phyloP scores from a whole-genome alignment of 1,140 invertebrate genomes.

The Papilio helenus region DNA sequence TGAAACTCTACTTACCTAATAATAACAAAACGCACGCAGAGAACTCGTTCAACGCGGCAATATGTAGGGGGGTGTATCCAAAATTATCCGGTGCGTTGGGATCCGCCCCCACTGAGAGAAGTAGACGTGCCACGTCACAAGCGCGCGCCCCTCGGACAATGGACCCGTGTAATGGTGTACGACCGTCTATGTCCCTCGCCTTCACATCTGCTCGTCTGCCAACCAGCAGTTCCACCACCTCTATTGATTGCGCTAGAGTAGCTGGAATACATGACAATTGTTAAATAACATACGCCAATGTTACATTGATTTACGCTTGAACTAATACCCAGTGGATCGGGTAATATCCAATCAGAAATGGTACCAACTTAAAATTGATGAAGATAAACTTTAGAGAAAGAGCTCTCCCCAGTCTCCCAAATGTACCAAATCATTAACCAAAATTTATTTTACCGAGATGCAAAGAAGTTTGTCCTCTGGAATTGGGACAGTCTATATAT shows the following conservation, averaged over 20 bases:
- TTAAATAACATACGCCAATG: background rate
- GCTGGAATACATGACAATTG: slow-evolving; percentile 74
- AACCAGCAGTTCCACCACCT: slow-evolving; percentile 88
- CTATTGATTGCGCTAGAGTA: slow-evolving; percentile 88
- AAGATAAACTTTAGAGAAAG: background rate
- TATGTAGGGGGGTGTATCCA: slow-evolving; percentile 91
- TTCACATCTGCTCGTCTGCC: slow-evolving; percentile 85
- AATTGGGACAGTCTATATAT: slow-evolving; percentile 86
- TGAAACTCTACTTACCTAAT: slow-evolving; percentile 80
- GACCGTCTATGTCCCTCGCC: slow-evolving; percentile 86
- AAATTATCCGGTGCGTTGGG: slow-evolving; percentile 91
- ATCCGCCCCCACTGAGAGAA: slow-evolving; percentile 88
- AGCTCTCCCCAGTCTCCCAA: too few relatives aligned
- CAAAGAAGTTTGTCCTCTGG: slow-evolving; percentile 89
- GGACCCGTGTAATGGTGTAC: slow-evolving; percentile 90
- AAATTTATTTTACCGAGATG: slow-evolving; percentile 83
- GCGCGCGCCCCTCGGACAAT: slow-evolving; percentile 90
- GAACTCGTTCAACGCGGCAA: slow-evolving; percentile 93
- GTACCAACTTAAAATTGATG: too few relatives aligned
- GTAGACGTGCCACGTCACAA: slow-evolving; percentile 86
- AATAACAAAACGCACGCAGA: slow-evolving; percentile 90
- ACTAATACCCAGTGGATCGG: background rate
- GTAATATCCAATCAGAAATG: too few relatives aligned
- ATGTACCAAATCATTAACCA: too few relatives aligned
- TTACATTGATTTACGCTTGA: background rate